These are phyloP conservation scores for Ips typographus DNA, from an alignment of 1,140 invertebrate species.

Conservation along the genomic window DNA sequence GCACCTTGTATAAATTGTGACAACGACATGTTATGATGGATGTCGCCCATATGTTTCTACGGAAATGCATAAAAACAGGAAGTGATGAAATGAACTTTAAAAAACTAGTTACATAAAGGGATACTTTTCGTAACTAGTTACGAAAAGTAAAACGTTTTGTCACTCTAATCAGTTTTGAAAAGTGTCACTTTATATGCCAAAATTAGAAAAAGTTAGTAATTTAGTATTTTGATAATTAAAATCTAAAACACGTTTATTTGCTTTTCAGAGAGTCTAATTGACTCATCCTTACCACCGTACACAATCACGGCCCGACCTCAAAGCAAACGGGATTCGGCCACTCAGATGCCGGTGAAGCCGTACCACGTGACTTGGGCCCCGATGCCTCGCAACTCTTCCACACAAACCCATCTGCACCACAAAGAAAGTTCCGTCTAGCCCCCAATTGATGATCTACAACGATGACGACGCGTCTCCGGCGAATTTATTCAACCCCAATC, in stretches of 20 bases:
- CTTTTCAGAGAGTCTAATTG: constrained; percentile 49
- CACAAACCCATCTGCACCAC: constrained; percentile 51
- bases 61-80: no score
- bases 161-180: no score
- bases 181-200: no score
- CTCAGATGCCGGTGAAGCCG: constrained; percentile 52
- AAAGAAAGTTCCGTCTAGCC: constrained; percentile 52
- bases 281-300: constrained; percentile 47
- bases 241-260: not conserved
- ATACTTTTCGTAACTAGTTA: no score
- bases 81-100: no score
- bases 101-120: no score
- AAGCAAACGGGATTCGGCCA: constrained; percentile 51
- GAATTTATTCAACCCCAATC: constrained; percentile 44
- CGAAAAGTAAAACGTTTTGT: no score
- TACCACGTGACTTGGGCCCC: constrained; percentile 54
- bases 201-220: no score
- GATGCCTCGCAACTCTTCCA: constrained; percentile 50
- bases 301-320: constrained; percentile 50
- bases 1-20: no score
- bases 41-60: no score
- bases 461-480: constrained; percentile 1
- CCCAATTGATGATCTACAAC: not conserved
- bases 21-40: no score
- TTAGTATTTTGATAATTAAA: no score